Percentiles rank a stretch among this genome's conserved stretches.
These are phyloP conservation scores for Cassiopea xamachana DNA, from an alignment of 30 jellyfish, hydroid and myxozoan genomes.

Conservation along the genomic window DNA sequence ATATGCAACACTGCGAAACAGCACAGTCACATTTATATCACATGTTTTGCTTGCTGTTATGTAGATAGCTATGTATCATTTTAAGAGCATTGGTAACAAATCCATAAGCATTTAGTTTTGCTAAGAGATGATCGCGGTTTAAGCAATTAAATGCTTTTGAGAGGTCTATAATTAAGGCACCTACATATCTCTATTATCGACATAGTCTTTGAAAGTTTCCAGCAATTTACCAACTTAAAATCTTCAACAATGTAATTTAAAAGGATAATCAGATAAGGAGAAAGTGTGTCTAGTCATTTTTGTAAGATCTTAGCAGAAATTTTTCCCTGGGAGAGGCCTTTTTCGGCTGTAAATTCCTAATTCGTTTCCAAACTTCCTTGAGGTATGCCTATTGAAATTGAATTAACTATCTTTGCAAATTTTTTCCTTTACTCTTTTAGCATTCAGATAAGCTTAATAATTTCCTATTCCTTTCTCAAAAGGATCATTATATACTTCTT, in stretches of 20 bases:
- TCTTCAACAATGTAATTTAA: slow-evolving; percentile 1
- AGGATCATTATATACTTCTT: slow-evolving; percentile 5
- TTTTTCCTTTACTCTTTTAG: neutral
- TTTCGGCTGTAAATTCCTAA: slow-evolving; percentile 37
- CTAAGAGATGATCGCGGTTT: too few species aligned
- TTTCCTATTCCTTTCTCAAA: neutral
- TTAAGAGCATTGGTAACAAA: too few species aligned
- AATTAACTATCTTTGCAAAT: slow-evolving; percentile 1
- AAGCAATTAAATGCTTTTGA: too few species aligned
- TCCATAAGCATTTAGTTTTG: too few species aligned
- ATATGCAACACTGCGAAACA: too few species aligned
- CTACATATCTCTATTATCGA: too few species aligned
- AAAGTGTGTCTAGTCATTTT: neutral
- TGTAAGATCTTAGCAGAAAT: slow-evolving; percentile 43
- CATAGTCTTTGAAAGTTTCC: too few species aligned
- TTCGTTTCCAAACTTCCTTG: slow-evolving; percentile 26
- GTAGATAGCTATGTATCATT: too few species aligned
- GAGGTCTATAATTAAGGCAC: too few species aligned
- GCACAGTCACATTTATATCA: too few species aligned
- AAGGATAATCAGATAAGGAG: slow-evolving; percentile 1
- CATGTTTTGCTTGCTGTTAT: too few species aligned
- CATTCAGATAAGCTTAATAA: slow-evolving; percentile 15
- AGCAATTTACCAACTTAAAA: neutral
- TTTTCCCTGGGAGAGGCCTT: slow-evolving; percentile 36
- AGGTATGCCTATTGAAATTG: slow-evolving; percentile 23